Conservation (phyloP, 2,113 vertebrate species). For the Cyrtonyx montezumae region DNA sequence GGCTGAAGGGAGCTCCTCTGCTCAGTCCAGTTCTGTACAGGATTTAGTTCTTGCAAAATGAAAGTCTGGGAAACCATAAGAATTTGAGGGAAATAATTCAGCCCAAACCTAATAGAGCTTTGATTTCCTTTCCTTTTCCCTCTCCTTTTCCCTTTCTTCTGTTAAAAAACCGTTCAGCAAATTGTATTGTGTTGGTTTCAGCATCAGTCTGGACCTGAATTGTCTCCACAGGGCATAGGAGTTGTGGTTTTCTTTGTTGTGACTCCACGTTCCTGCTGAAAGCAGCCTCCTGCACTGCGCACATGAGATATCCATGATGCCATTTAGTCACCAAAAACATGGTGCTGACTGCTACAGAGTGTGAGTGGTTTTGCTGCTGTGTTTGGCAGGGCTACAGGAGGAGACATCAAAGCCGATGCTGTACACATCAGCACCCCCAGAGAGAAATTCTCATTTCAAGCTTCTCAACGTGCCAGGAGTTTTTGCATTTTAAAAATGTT, state of each 20-base stretch:
- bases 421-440: neutral
- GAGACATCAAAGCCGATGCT: neutral
- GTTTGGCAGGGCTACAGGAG: neutral
- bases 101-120: neutral
- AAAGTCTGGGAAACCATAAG: too few species aligned
- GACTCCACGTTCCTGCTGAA: neutral
- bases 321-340: neutral
- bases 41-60: too few species aligned
- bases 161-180: neutral
- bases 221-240: neutral
- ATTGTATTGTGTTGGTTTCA: neutral
- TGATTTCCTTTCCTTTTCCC: too few species aligned
- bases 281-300: neutral
- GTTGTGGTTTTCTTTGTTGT: neutral
- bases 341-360: fast-evolving
- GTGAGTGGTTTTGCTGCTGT: neutral
- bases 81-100: too few species aligned
- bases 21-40: too few species aligned
- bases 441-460: neutral
- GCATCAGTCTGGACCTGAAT: neutral
- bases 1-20: too few species aligned
- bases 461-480: neutral
- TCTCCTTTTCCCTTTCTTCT: too few species aligned
- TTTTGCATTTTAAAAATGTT: neutral
- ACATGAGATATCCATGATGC: neutral